Base-by-base conservation (phyloP, 2,888 invertebrate genomes). In the Coecobrya sp. region DNA sequence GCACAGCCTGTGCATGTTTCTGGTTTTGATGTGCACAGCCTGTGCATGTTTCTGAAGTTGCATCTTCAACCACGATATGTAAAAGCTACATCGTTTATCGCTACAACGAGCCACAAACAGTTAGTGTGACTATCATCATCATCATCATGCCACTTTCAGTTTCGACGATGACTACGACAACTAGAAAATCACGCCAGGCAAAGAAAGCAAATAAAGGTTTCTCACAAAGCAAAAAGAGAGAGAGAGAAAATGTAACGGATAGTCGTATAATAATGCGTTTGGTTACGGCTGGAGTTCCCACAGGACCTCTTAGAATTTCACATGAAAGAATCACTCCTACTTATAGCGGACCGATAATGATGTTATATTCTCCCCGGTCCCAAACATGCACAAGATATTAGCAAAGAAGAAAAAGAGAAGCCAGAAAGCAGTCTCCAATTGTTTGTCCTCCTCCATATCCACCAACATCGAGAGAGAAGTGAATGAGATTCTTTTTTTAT, bases 281-380 rank as follows among this genome's bases (percentile, higher is more conserved):
- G 70, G 70, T 86, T 70, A 86, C 86, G 19, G 82, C 82, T 59
- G 13, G 42, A 70, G 55, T 45, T 70, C 87, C 87, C 87, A 79
- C 62, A 88, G 87, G 87, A 88, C 87, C 87, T 88, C 79, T 88
- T 88, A 88, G 62, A 79, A 88, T 88, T 88, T 88, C 73, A 45
- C 85, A 86, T 55, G 86, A 76, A 86, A 86, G 73, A 70, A 73
- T 84, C 84, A 65, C 84, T 84, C 45, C 65, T 84, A 42, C 65
- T 84, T 65, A 45, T 65, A 65, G 42, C 62, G 45, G 45, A 45
- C 42, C 84, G 45, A 84, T 65, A 84, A 84, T 84, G 84, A 65
- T 84, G 84, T 65, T 84, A 65, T 65, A 84, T 84, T 65, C 84
- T 25, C 65, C 65, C 25, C 52, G 62, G 22, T 36, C 82, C 82